Base-by-base conservation (phyloP, 1,140 invertebrate species). In the Solen grandis region DNA sequence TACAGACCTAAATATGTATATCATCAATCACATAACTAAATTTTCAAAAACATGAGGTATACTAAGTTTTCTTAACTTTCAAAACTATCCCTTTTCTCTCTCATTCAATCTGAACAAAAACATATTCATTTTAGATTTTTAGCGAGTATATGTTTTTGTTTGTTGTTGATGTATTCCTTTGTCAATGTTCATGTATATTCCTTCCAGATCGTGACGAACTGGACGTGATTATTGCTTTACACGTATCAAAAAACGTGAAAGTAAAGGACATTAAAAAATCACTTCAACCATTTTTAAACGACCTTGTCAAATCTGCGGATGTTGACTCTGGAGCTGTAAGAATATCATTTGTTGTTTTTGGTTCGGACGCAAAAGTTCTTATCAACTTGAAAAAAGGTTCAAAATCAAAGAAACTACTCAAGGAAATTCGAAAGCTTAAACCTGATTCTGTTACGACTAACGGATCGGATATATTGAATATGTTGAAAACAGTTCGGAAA, bases 201-300 rank as follows among this genome's bases (percentile, higher is more conserved):
- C 36, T 62, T 74, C 36, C 80, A 87, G 86, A 60, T 22, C 72
- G 59, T 19, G 68, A 81, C 25, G 54, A 78, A 29, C 65, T 77
- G 4, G 87, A 88, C 69, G 29, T 87, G 31, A 82, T 86, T 8
- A 81, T 88, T 57, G 83, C 82, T 33, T 13, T 88, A 41, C 84
- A 88, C 70, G 77, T 84, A 36, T 57, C 73, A 25, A 72, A 83
- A 14, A 59, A 54, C 3, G 54, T 65, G 22, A 66, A 50, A 19
- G n/a, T 83, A 3, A 46, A 77, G 19, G 81, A 87, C 31, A 83
- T 84, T 27, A 80, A 80, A 66, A 60, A 66, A n/a, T 19, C 80
- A 14, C 50, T 87, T 27, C 73, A 73, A 1, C 8, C 62, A 5
- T 87, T 81, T 46, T 10, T 88, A 0, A 60, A 62, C 31, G 52